Conservation (phyloP, 2,888 invertebrate species). For the Nudaria mundana region DNA sequence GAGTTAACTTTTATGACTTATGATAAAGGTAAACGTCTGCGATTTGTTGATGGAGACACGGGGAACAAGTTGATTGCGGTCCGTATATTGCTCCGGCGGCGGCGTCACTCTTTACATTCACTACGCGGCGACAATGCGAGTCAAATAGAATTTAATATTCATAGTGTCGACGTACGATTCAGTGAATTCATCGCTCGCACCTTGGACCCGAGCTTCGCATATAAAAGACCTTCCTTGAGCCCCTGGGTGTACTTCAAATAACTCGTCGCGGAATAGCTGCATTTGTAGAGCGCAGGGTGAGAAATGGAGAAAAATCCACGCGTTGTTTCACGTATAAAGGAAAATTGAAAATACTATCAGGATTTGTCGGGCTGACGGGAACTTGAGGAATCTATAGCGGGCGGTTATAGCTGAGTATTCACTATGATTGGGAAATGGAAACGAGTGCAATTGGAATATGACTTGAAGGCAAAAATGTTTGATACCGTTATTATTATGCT, state of each 20-base stretch:
- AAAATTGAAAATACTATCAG: constrained; percentile 70
- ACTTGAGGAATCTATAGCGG: no score
- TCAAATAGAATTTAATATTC: constrained; percentile 80
- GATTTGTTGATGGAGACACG: constrained; percentile 35
- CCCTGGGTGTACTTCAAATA: constrained; percentile 73
- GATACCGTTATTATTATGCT: no score
- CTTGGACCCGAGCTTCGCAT: constrained; percentile 72
- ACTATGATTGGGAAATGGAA: no score
- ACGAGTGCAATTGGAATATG: no score
- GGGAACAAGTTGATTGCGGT: constrained; percentile 31
- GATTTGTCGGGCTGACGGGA: constrained; percentile 49
- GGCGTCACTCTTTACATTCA: constrained; percentile 60
- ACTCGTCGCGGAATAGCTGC: constrained; percentile 70
- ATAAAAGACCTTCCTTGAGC: constrained; percentile 72
- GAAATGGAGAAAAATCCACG: constrained; percentile 55
- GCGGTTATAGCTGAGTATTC: constrained; percentile 45
- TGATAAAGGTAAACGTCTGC: constrained; percentile 20
- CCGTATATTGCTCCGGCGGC: constrained; percentile 29
- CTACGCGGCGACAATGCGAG: constrained; percentile 68
- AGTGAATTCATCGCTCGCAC: constrained; percentile 77
- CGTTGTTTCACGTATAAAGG: constrained; percentile 60
- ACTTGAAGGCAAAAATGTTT: no score
- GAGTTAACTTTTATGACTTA: no score
- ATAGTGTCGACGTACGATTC: constrained; percentile 77
- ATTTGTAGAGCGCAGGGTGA: constrained; percentile 61